A percentile compares a stretch with the other conserved stretches of the same genome.
Conservation (phyloP, 2,113 vertebrate genomes). For the Elanus axillaris region DNA sequence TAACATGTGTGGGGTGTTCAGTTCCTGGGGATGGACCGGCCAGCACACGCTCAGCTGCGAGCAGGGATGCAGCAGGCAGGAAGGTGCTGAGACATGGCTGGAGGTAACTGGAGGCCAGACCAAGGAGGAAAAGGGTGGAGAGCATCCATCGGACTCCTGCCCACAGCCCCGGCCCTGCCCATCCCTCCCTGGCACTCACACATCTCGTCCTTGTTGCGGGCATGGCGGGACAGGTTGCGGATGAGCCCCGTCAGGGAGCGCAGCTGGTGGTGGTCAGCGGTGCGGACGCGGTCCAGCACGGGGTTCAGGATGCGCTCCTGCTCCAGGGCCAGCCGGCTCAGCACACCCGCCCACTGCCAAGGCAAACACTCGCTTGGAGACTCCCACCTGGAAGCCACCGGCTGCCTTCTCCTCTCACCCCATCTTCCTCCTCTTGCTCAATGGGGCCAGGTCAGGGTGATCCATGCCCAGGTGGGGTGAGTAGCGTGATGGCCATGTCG, state of each 20-base stretch:
- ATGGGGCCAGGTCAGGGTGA: rapidly evolving
- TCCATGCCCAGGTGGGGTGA: neutral
- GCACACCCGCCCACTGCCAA: constrained; percentile 84
- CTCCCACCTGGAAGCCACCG: rapidly evolving
- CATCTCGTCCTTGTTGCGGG: constrained; percentile 86
- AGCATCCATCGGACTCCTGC: rapidly evolving
- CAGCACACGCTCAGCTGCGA: rapidly evolving
- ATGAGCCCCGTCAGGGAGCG: constrained; percentile 88
- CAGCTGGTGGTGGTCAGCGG: constrained; percentile 81
- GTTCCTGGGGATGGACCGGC: neutral
- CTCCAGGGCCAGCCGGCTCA: constrained; percentile 86
- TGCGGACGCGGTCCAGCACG: constrained; percentile 85
- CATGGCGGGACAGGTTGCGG: constrained; percentile 86
- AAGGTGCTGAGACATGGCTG: neutral
- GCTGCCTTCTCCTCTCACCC: neutral
- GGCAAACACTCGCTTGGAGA: neutral
- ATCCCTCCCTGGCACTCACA: constrained; percentile 71
- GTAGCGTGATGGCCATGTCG: rapidly evolving
- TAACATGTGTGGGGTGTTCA: rapidly evolving
- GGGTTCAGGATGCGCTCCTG: constrained; percentile 90
- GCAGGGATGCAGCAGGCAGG: neutral
- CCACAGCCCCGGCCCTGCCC: neutral
- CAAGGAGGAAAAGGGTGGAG: neutral
- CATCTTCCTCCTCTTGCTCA: neutral
- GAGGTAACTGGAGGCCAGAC: neutral